Base-by-base conservation (phyloP, 2,113 vertebrate species). In the Mustela nigripes region DNA sequence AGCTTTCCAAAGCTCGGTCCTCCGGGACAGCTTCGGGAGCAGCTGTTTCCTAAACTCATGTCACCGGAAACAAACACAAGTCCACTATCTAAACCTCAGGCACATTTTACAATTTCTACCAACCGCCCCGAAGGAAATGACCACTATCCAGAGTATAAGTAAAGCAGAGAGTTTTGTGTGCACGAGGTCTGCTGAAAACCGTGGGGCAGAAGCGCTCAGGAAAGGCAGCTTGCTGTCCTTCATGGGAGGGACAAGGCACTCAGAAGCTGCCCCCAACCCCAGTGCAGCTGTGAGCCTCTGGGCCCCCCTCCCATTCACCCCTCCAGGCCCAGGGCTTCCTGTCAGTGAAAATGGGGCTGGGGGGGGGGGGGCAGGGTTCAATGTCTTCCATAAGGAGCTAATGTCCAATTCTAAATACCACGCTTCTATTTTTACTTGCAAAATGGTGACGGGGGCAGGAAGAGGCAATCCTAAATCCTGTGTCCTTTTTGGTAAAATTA, bases 31-130 rank as follows among this genome's bases (percentile, higher is more conserved):
- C 97, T 96, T 92, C 96, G 95, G 92, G 97, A 97, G 98, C 91
- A 96, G 86, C 97, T 89, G 91, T 45, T 97, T 98, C 98, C 62
- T 3, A 98, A 87, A 93, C 63, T 83, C 85, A 36, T 0, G 28
- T 0, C 1, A 89, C 95, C 97, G 98, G 98, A 99, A 99, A 97
- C 76, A 45, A 98, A 97, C 69, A 33, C 42, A 91, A 92, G 90
- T 87, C 92, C 53, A 90, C 60, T 86, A 80, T 63, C 39, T 60
- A 62, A 67, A 74, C 56, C 93, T 97, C 81, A 21, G 39, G 89
- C 96, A 95, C 82, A 48, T 42, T 60, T 97, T 81, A 39, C 50
- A 79, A 95, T 63, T 84, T 89, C 92, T n/a, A n/a, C 83, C 96
- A 97, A 42, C 53, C 82, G 80, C 62, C 56, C 91, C 91, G 42